Evolutionary conservation across 2,888 invertebrate genomes (phyloP).

Genomic region (Tridacna gigas): DNA sequence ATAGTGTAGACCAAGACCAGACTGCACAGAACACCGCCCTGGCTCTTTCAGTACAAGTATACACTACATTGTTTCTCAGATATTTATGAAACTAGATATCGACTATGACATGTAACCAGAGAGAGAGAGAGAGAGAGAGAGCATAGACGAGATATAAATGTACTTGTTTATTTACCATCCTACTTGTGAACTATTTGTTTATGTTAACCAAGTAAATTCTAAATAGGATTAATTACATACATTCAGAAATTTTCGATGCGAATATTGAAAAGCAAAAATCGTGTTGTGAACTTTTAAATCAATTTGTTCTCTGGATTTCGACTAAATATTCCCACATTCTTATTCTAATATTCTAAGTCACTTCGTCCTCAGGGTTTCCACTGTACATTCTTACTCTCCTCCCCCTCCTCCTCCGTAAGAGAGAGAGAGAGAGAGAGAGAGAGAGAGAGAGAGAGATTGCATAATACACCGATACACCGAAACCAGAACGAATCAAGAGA

Average conservation of each 20-base stretch:
- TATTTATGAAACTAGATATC: no score
- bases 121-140: slow-evolving; percentile 18
- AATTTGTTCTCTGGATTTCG: background rate
- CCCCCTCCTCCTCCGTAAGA: no score
- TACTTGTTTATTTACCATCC: background rate
- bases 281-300: background rate
- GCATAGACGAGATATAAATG: background rate
- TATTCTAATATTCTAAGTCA: no score
- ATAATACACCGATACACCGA: background rate
- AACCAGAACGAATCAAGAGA: background rate
- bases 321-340: no score
- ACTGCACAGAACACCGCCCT: no score
- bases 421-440: slow-evolving; percentile 18
- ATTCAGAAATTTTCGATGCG: no score
- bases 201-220: background rate
- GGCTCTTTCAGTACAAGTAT: no score
- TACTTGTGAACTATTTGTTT: background rate
- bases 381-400: no score
- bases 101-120: background rate
- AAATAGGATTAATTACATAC: background rate
- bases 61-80: no score
- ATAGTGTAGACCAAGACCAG: no score
- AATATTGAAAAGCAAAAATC: background rate
- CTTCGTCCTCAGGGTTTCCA: no score
- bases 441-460: background rate